Evolutionary conservation across 2,888 invertebrate genomes (phyloP), one percentile per base, ranked within the genome.

Genomic region (Drosophila formosana): DNA sequence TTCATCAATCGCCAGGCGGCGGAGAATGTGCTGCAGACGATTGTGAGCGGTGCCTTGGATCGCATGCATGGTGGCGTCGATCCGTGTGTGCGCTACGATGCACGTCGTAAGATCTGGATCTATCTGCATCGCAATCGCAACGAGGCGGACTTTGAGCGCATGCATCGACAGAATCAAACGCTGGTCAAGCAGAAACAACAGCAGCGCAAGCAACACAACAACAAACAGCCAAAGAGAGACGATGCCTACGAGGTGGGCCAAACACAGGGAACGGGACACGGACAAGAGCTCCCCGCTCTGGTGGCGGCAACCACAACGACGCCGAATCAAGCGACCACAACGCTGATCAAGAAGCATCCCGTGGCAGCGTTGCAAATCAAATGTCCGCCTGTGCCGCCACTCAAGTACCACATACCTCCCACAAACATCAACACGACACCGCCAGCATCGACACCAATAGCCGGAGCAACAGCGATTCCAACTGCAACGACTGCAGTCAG

Each of bases 1-100:
- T 96, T 95, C 75, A 93, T 94, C 26, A 93, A 93, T 74, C 93
- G 92, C 3, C 92, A 93, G 55, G 93, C 92, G 3, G 90, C 91
- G 0, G 92, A 93, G 52, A 91, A 90, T 72, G 91, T 92, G 2
- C 60, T 92, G 1, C 95, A 97, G 80, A 96, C 96, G 2, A 97
- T 97, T 0, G 96, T 98, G 0, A 97, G 97, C 68, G 96, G 98
- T 0, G 98, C 98, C 0, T 92, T 99, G 50, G 98, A 99, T 90
- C 93, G 98, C 18, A 94, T 99, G 91, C 96, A 98, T 85, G 96
- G 96, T 8, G 97, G 98, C 78, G 91, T 94, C 0, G 98, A 98
- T 93, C 98, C 98, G 0, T 97, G 98, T 85, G 98, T 98, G 0
- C 96, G 97, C 85, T 98, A 98, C 90, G 98, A 98, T 91, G 96